Evolutionary conservation across 2,797 vertebrate genomes (phyloP), one percentile per base, ranked within the genome.

Genomic region (Scleropages formosus): DNA sequence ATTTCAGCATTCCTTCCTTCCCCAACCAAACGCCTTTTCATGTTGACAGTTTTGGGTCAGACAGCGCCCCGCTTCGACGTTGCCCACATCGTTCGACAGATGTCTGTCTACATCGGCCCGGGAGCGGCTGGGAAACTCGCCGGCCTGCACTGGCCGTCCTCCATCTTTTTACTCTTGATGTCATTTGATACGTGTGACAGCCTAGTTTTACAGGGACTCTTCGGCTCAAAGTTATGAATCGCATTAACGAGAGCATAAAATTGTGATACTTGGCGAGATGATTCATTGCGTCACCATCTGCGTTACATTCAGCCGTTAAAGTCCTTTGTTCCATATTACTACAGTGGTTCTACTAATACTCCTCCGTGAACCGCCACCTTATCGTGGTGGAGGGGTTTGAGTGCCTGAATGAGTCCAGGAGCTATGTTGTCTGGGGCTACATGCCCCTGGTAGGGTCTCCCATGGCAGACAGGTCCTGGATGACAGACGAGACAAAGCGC

Each of bases 21-120:
- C 13, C 20, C 46, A 18, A 16, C 31, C 6, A 31, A 39, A 39
- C 39, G 6, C 6, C 31, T 39, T 39, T 39, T 39, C 39, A 39
- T 39, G 31, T 39, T 68, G 66, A 68, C 66, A 68, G 46, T 68
- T 68, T 26, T 68, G 66, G 68, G 49, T 31, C 49, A 31, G 18
- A 31, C 51, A 22, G 10, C 9, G 47, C 49, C 8, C 18, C 51
- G 26, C 24, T 27, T 31, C 22, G 51, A 22, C 49, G 47, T 71
- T 31, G 49, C 31, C 49, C 16, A 9, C 18, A 12, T 56, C 12
- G 53, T 12, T 56, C 12, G 53, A 18, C 53, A 56, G 68, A 71
- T 27, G 49, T 31, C 68, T 24, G 26, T 18, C 68, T 49, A 1
- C 70, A 22, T 56, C 68, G 58, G 47, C 8, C 24, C 16, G 7